Conservation (phyloP, 2,888 invertebrate species). For the Notocelia uddmanniana region DNA sequence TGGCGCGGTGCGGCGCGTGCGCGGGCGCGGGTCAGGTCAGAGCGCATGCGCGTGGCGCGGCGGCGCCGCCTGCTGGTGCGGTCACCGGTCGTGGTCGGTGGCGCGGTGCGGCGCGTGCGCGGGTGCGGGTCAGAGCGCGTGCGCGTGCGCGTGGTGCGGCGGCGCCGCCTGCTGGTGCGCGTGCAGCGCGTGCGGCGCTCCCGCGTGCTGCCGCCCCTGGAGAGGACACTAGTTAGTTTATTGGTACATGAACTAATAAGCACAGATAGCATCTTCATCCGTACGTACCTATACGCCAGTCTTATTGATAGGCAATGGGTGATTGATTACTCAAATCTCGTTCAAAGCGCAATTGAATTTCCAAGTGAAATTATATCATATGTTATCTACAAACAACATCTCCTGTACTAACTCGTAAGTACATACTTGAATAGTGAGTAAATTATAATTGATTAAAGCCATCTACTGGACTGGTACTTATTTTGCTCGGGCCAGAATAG, state of each 20-base stretch:
- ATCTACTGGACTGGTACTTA: not conserved
- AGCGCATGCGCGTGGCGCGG: slow-evolving; percentile 73
- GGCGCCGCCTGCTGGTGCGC: slow-evolving; percentile 71
- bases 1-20: slow-evolving; percentile 48
- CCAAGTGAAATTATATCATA: too few species aligned
- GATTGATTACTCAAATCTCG: too few species aligned
- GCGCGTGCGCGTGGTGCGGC: slow-evolving; percentile 70
- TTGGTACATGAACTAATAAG: not conserved
- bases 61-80: slow-evolving; percentile 70
- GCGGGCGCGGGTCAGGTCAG: slow-evolving; percentile 71
- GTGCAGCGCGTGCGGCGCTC: slow-evolving; percentile 69
- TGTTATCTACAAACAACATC: too few species aligned
- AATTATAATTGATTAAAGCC: not conserved
- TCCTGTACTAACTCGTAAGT: too few species aligned
- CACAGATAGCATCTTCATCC: too few species aligned
- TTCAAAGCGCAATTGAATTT: too few species aligned
- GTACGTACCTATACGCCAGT: too few species aligned
- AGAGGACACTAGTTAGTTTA: slow-evolving; percentile 22
- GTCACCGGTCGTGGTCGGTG: slow-evolving; percentile 59
- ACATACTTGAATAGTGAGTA: not conserved
- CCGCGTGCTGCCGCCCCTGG: slow-evolving; percentile 79
- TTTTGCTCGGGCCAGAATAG: not conserved
- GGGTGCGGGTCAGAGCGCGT: slow-evolving; percentile 73
- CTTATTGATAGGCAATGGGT: too few species aligned
- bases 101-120: slow-evolving; percentile 47